Conservation (phyloP, 53 echinoderm and acorn worm genomes). For the Apostichopus leukothele region DNA sequence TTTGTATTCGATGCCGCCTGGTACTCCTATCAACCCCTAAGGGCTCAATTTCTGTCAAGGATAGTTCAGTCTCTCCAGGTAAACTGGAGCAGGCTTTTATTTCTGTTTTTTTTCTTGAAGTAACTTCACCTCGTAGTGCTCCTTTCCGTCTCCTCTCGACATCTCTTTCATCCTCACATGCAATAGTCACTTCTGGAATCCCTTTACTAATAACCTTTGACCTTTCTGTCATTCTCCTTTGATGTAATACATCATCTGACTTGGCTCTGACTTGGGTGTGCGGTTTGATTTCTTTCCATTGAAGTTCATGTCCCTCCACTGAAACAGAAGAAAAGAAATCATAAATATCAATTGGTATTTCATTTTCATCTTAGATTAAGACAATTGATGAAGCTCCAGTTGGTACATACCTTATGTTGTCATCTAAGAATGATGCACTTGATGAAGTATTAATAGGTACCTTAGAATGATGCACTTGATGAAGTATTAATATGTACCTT, state of each 20-base stretch:
- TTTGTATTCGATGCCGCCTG: not conserved
- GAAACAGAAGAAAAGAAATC: too few species aligned
- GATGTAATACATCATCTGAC: slow-evolving; percentile 19
- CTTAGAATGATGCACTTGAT: too few species aligned
- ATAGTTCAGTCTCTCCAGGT: slow-evolving; percentile 19
- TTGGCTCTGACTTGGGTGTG: slow-evolving; percentile 15
- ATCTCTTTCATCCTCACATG: slow-evolving; percentile 38
- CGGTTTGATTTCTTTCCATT: slow-evolving; percentile 39
- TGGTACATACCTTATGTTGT: too few species aligned
- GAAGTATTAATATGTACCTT: too few species aligned
- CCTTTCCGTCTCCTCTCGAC: not conserved
- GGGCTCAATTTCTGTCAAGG: slow-evolving; percentile 12
- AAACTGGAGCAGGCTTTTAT: slow-evolving; percentile 19
- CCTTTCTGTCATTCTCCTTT: slow-evolving; percentile 19
- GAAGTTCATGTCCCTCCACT: slow-evolving; percentile 37
- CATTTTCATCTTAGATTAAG: too few species aligned
- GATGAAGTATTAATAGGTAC: too few species aligned
- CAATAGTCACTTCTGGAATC: slow-evolving; percentile 7
- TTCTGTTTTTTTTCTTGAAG: slow-evolving; percentile 2
- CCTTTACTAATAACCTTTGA: not conserved
- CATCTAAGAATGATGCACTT: too few species aligned
- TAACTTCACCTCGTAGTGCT: not conserved
- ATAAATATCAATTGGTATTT: not conserved
- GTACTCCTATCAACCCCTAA: not conserved
- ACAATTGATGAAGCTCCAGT: too few species aligned